phyloP scores from a whole-genome alignment of 2,888 invertebrate species.

The Yponomeuta cagnagella region DNA sequence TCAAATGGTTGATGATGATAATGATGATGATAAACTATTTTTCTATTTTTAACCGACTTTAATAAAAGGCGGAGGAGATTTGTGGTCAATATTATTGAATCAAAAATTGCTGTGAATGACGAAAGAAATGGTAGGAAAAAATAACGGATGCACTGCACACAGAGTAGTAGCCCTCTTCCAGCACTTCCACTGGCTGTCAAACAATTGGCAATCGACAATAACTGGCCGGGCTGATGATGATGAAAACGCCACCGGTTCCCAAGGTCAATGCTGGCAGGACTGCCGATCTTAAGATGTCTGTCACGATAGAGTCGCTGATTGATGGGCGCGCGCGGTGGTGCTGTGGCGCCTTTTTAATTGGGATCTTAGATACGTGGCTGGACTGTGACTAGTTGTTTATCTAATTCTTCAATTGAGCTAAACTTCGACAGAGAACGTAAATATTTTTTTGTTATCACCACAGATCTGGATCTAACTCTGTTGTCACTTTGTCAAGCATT shows the following conservation, averaged over 20 bases:
- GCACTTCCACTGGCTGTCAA: not conserved
- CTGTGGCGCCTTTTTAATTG: not conserved
- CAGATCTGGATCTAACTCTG: too few species aligned
- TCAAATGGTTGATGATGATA: too few species aligned
- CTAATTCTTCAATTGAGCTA: too few species aligned
- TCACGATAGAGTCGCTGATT: not conserved
- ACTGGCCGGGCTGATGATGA: slow-evolving; percentile 21
- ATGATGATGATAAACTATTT: too few species aligned
- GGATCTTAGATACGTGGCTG: not conserved
- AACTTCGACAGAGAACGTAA: too few species aligned
- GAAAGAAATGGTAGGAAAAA: too few species aligned
- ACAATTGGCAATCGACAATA: not conserved
- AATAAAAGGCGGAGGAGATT: too few species aligned
- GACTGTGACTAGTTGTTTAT: not conserved
- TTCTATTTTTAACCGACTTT: too few species aligned
- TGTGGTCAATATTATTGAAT: too few species aligned
- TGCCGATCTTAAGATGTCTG: slow-evolving; percentile 20
- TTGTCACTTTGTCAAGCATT: too few species aligned
- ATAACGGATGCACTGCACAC: not conserved
- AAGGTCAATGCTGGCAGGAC: slow-evolving; percentile 39
- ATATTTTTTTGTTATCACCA: too few species aligned
- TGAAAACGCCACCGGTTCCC: slow-evolving; percentile 30
- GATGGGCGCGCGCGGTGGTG: not conserved
- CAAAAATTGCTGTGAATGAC: too few species aligned
- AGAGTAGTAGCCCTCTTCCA: not conserved